phyloP scores from a whole-genome alignment of 2,797 vertebrate species.

The Margarornis squamiger region DNA sequence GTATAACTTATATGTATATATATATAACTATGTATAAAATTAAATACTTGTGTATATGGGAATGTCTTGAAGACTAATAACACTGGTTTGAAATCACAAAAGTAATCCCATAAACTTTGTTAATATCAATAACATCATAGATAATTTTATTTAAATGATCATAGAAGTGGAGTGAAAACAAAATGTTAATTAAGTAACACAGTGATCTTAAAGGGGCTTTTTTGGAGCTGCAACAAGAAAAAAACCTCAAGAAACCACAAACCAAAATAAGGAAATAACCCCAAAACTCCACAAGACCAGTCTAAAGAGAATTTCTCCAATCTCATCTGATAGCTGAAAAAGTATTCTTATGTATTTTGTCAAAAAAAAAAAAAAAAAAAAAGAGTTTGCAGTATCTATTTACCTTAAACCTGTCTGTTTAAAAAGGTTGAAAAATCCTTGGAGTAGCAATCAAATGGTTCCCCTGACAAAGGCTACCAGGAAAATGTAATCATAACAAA shows the following conservation, averaged over 20 bases:
- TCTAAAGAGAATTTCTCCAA: background rate
- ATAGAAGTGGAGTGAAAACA: background rate
- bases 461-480: background rate
- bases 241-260: accelerated
- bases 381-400: background rate
- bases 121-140: background rate
- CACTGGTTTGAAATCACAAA: background rate
- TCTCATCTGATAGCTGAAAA: background rate
- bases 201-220: background rate
- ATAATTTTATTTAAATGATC: background rate
- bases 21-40: background rate
- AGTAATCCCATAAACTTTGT: background rate
- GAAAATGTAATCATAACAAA: background rate
- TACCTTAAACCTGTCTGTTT: background rate
- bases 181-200: background rate
- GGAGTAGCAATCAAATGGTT: background rate
- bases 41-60: background rate
- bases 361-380: background rate
- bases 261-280: background rate
- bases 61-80: background rate
- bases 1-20: background rate
- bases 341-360: background rate
- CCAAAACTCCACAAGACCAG: accelerated
- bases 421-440: background rate
- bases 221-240: background rate